Percentiles rank a stretch among this genome's conserved stretches.
Evolutionary conservation across 2,888 invertebrate genomes (phyloP).

Genomic region (Limnephilus lunatus): DNA sequence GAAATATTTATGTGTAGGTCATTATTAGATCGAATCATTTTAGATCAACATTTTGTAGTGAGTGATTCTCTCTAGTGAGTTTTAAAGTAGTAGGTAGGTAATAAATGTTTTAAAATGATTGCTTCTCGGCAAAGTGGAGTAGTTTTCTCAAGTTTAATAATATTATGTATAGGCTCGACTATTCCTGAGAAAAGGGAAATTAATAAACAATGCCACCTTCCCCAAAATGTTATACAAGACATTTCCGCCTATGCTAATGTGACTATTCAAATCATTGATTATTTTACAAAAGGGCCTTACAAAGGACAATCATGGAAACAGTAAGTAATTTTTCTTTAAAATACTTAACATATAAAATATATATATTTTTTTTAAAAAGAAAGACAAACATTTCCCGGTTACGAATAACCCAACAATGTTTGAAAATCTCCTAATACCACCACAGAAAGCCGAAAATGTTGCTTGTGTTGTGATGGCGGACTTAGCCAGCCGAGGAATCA

Average conservation of each 20-base stretch:
- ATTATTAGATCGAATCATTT: not conserved
- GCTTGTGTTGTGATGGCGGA: no score
- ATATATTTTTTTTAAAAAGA: no score
- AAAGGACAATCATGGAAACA: conserved; percentile 60
- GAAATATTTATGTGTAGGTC: not conserved
- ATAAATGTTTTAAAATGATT: not conserved
- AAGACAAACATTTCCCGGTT: no score
- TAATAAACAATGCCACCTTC: conserved; percentile 51
- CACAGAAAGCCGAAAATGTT: no score
- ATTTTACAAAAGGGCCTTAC: conserved; percentile 54
- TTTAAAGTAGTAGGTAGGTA: not conserved
- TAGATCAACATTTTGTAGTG: not conserved
- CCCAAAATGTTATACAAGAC: conserved; percentile 54
- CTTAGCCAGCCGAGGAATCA: no score
- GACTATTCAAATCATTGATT: conserved; percentile 56
- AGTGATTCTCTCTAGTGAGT: not conserved
- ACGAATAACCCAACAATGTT: no score
- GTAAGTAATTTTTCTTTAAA: conserved; percentile 19
- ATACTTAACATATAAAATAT: no score
- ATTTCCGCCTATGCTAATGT: conserved; percentile 57
- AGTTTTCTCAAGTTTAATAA: not conserved
- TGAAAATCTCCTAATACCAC: no score
- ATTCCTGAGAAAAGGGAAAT: not conserved
- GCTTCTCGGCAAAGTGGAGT: not conserved
- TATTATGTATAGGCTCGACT: not conserved